A percentile compares a stretch with the other conserved stretches of the same genome.
Evolutionary conservation across 2,888 invertebrate species (phyloP).

Genomic region (Nymphalis urticae): DNA sequence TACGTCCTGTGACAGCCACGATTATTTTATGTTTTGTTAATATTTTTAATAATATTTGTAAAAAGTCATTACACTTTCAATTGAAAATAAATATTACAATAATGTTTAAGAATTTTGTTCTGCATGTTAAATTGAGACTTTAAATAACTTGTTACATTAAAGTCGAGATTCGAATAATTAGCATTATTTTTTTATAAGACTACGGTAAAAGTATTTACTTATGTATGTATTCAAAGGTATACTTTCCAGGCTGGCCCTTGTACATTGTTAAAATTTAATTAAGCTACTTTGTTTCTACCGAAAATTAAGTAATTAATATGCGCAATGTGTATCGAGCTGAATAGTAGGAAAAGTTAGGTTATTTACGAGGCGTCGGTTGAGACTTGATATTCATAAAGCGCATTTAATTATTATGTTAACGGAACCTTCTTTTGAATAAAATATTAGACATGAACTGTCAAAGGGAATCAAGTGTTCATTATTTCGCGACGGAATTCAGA

Average conservation of each 20-base stretch:
- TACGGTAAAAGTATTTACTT: background rate
- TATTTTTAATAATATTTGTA: too few relatives aligned
- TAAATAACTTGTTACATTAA: conserved; percentile 20
- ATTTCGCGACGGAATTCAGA: conserved; percentile 49
- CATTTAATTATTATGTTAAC: conserved; percentile 81
- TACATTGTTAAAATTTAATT: conserved; percentile 37
- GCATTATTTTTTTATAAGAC: conserved; percentile 20
- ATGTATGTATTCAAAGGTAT: conserved; percentile 18
- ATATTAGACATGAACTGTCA: conserved; percentile 73
- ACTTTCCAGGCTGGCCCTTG: conserved; percentile 21
- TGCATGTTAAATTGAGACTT: conserved; percentile 25
- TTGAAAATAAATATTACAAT: background rate
- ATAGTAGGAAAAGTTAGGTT: conserved; percentile 72
- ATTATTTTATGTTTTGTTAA: too few relatives aligned
- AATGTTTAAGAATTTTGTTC: background rate
- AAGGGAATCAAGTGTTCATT: conserved; percentile 70
- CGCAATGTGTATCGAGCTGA: conserved; percentile 72
- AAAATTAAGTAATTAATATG: conserved; percentile 63
- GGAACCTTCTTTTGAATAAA: conserved; percentile 79
- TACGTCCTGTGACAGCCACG: too few relatives aligned
- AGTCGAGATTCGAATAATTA: conserved; percentile 12
- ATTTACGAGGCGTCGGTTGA: conserved; percentile 73
- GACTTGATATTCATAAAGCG: conserved; percentile 79
- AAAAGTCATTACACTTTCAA: too few relatives aligned
- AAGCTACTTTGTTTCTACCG: conserved; percentile 35